Evolutionary conservation across 2,888 invertebrate genomes (phyloP).

Genomic region (Sinhomidia bicolor): DNA sequence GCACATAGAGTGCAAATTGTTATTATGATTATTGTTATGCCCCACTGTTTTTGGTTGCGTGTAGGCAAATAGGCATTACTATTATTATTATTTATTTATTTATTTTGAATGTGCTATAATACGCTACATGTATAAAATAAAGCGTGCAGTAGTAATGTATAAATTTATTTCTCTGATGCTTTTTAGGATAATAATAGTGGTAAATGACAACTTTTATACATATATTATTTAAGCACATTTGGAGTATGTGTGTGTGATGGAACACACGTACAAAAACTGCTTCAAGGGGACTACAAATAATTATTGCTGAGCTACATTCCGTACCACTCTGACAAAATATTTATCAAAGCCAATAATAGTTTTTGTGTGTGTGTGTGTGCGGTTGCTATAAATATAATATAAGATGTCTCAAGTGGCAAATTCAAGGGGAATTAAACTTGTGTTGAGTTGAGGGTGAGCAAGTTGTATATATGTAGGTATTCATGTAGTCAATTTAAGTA

Average conservation of each 20-base stretch:
- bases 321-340: not conserved
- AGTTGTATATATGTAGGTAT: not conserved
- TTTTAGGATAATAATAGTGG: not conserved
- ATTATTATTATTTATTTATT: constrained; percentile 3
- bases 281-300: not conserved
- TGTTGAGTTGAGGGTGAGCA: not conserved
- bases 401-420: not conserved
- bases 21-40: constrained; percentile 29
- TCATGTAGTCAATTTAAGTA: too few relatives aligned
- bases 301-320: constrained; percentile 6
- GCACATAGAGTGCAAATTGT: constrained; percentile 41
- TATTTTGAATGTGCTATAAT: not conserved
- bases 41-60: constrained; percentile 4
- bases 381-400: not conserved
- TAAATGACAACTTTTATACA: constrained; percentile 7
- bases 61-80: not conserved
- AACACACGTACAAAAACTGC: constrained; percentile 1
- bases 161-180: not conserved
- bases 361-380: not conserved
- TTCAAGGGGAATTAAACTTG: constrained; percentile 13
- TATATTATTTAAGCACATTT: not conserved
- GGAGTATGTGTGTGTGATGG: not conserved
- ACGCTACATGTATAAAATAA: not conserved
- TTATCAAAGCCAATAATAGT: not conserved
- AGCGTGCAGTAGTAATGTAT: not conserved